A percentile compares a stretch with the other conserved stretches of the same genome.
Evolutionary conservation across 92 coral and sea anemone species (phyloP).

Genomic region (Plumapathes pennacea): DNA sequence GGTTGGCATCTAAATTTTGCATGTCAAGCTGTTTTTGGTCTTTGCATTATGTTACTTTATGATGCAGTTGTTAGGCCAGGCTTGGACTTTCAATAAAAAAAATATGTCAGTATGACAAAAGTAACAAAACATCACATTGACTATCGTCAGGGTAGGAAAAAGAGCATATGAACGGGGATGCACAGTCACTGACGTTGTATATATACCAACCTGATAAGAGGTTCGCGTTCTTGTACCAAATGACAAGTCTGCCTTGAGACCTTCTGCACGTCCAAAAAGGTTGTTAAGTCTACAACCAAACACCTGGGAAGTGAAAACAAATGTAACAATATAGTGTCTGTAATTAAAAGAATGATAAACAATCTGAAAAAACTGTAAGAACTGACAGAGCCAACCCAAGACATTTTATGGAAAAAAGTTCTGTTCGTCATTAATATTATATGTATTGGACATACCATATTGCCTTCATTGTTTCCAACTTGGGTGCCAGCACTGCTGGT

Average conservation of each 20-base stretch:
- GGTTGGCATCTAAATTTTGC: no score
- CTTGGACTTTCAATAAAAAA: no score
- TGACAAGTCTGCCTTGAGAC: constrained; percentile 76
- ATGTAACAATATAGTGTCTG: no score
- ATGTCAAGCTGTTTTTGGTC: no score
- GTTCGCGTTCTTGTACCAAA: constrained; percentile 88
- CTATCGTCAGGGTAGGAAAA: no score
- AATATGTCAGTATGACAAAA: no score
- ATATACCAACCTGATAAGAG: constrained; percentile 93
- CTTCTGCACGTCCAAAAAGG: constrained; percentile 87
- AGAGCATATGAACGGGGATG: no score
- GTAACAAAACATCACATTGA: no score
- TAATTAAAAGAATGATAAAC: neutral
- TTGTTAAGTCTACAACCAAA: constrained; percentile 82
- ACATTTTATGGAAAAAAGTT: neutral
- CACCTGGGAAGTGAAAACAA: constrained; percentile 59
- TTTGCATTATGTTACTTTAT: no score
- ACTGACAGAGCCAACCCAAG: no score
- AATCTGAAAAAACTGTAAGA: neutral
- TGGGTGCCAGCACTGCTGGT: constrained; percentile 87
- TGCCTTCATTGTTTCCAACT: constrained; percentile 93
- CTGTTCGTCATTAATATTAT: neutral
- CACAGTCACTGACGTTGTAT: no score
- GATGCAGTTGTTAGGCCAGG: no score
- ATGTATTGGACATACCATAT: constrained; percentile 59